Conservation (phyloP, 1,140 invertebrate species). For the Bombyx mori region DNA sequence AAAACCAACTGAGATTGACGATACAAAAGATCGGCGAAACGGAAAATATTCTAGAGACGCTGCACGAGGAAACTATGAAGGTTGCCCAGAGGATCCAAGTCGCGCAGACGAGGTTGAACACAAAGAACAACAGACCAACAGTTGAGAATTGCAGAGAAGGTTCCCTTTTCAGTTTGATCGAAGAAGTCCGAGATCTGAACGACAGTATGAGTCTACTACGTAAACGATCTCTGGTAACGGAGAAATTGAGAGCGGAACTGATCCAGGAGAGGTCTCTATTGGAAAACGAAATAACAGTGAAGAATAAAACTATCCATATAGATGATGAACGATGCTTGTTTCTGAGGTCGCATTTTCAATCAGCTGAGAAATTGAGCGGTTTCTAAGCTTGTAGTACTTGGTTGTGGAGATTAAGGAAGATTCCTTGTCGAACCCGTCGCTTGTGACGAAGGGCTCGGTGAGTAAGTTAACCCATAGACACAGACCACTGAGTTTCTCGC, state of each 20-base stretch:
- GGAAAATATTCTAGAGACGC: constrained; percentile 76
- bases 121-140: constrained; percentile 74
- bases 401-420: too few relatives aligned
- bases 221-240: constrained; percentile 73
- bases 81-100: constrained; percentile 80
- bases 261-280: constrained; percentile 73
- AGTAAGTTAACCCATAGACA: too few relatives aligned
- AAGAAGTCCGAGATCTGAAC: constrained; percentile 77
- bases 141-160: constrained; percentile 81
- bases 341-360: constrained; percentile 77
- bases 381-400: constrained; percentile 21
- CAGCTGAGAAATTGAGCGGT: constrained; percentile 75
- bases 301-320: constrained; percentile 78
- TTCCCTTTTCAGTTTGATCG: constrained; percentile 76
- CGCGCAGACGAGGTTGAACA: constrained; percentile 81
- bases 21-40: constrained; percentile 75
- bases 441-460: too few relatives aligned
- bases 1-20: constrained; percentile 74
- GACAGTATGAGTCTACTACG: constrained; percentile 75
- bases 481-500: too few relatives aligned
- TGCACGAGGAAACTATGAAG: constrained; percentile 75
- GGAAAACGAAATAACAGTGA: constrained; percentile 80
- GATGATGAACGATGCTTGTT: constrained; percentile 77
- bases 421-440: too few relatives aligned
- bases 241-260: constrained; percentile 73